Base-by-base conservation (phyloP, 1,140 invertebrate genomes). In the Odontomachus brunneus region DNA sequence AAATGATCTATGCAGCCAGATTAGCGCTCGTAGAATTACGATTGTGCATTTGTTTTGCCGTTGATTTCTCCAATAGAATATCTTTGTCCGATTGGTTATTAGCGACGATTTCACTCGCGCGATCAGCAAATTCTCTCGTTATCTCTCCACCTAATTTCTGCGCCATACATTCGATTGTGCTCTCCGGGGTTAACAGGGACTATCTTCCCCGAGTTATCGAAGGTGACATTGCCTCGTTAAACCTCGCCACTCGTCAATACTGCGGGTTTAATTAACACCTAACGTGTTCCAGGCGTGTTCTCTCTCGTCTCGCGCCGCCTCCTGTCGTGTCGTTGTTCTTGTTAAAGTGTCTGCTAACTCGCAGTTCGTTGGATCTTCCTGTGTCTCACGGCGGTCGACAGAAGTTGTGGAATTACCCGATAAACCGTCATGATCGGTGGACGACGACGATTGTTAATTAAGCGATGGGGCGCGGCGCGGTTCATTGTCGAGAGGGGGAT, bases 341-440 rank as follows among this genome's bases (percentile, higher is more conserved):
- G 33, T 38, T 26, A 62, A 78, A 38, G 44, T 78, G 55, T 44
- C 33, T 78, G 33, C 51, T 55, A 44, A 67, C 29, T 78, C 57
- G 62, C 63, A 55, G 22, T 78, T 78, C 75, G 22, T 57, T 78
- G 63, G 7, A 69, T 65, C 15, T 66, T 14, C n/a, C 49, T 19
- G 19, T 24, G 22, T 69, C 17, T 69, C 22, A 11, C 17, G 26
- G 14, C 29, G 26, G 55, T 51, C 55, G 22, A 78, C 57, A 38
- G 51, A 65, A 57, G 19, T 38, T 33, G 19, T 26, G 19, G 22
- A 57, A 57, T 1, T 72, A 26, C 14, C 38, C 15, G 24, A 53
- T 38, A 24, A 65, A 65, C 48, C n/a, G 17, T 63, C 49, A 26
- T n/a, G 1, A 2, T 29, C 48, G 49, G 9, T 38, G n/a, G 51